Evolutionary conservation across 2,113 vertebrate species (phyloP), one percentile per base, ranked within the genome.

Genomic region (Anhinga anhinga): DNA sequence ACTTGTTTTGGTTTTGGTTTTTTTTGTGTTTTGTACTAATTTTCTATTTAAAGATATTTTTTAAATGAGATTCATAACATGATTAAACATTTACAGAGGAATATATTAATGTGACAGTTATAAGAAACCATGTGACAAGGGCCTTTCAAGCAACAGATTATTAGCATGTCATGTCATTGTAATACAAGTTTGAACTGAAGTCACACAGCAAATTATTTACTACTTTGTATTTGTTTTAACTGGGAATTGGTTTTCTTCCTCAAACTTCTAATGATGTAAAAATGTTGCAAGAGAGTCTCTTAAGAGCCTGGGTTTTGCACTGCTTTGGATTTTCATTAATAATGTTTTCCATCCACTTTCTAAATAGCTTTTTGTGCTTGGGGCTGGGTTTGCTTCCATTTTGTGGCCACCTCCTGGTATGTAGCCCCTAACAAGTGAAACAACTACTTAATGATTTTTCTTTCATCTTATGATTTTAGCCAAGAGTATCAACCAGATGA

Each of bases 381-480:
- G 22, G 69, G 19, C 38, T 93, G 66, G 8, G 8, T 82, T 82
- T 86, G 13, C 40, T 82, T 86, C 84, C 49, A 47, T 73, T 91
- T 62, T 52, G 19, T 62, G 50, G n/a, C n/a, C 80, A 59, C 21
- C 22, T 92, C 23, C 52, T 55, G 23, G 9, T 67, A 63, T 7
- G 32, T 21, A 76, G 32, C 4, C 50, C 18, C 16, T 49, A 55
- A 62, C 22, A 72, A 82, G 9, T 77, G 67, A 83, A 95, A 95
- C 12, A 72, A 22, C 40, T 61, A 18, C 65, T 77, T 69, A 17
- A 13, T 49, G 62, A 53, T 52, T 69, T 88, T 83, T 55, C 36
- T 72, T 86, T 93, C 34, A 49, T 65, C 34, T 77, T 95, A 50
- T 53, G 42, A 70, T 78, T 92, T 90, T 42, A 90, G 42, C 27